Base-by-base conservation (phyloP, 1,140 invertebrate species). In the Caenorhabditis brenneri region DNA sequence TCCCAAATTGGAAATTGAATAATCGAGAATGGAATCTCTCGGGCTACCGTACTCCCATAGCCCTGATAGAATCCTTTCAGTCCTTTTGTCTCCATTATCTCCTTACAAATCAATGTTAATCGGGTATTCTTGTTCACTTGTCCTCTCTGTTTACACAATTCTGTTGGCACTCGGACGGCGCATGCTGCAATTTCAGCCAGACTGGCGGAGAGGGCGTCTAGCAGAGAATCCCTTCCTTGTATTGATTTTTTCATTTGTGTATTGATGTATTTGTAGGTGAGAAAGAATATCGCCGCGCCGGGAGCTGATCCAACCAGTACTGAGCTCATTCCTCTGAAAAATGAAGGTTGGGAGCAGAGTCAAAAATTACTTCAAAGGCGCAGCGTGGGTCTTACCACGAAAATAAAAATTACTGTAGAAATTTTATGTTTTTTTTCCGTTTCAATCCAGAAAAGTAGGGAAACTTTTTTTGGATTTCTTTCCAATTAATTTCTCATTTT, bases 1-100 rank as follows among this genome's bases (percentile, higher is more conserved):
- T 99, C 97, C 95, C 97, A 97, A 1, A 98, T 88, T 0, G 97
- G 96, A 92, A 97, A 96, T 92, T 99, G 96, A 83, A 98, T 95
- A 55, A 97, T 93, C 55, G 96, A 95, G 92, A 98, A 99, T 12
- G 97, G 97, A 87, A 98, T 93, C 89, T 99, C 97, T 86, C 97
- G 92, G 12, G 95, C 90, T 19, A 99, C 93, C 1, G 97, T 99
- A 27, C 94, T 96, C 1, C 94, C 92, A 91, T 95, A 98, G 1
- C 97, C 97, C 74, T 96, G 93, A 92, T 97, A 99, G 10, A 98
- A 91, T 0, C 96, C 96, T 86, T 55, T 10, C 29, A 92, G 82
- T 15, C 93, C 92, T 90, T 92, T 85, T 15, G 87, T 83, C 1
- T 91, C 90, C 88, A 93, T 92, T 86, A 94, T 94, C 9, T 93